Conservation (phyloP, 92 coral and sea anemone genomes). For the Micromussa lordhowensis region DNA sequence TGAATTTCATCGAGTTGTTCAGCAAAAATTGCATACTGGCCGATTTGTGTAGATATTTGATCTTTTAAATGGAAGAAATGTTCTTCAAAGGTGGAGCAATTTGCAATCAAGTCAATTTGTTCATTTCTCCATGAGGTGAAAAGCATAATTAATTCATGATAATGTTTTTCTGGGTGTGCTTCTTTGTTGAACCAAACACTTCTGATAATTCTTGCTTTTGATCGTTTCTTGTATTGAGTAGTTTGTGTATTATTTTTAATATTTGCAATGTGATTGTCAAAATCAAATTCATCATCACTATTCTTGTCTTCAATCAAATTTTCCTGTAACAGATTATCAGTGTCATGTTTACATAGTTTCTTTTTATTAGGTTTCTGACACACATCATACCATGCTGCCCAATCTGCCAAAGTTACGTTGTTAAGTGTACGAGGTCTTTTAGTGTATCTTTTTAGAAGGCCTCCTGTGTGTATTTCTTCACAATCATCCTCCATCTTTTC, state of each 20-base stretch:
- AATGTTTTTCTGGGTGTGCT: slow-evolving; percentile 34
- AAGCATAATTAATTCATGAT: slow-evolving; percentile 29
- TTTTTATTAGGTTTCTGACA: neutral
- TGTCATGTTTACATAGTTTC: neutral
- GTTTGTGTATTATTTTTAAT: too few relatives aligned
- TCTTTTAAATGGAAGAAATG: neutral
- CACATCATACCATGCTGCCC: slow-evolving; percentile 61
- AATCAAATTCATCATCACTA: slow-evolving; percentile 43
- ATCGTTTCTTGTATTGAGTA: slow-evolving; percentile 8
- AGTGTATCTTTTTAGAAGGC: slow-evolving; percentile 44
- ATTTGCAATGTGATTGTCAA: too few relatives aligned
- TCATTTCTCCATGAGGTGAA: slow-evolving; percentile 54
- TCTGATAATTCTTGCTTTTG: slow-evolving; percentile 32
- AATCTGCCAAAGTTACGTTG: slow-evolving; percentile 47
- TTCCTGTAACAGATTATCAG: slow-evolving; percentile 37
- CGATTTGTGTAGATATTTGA: too few relatives aligned
- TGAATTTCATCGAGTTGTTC: too few relatives aligned
- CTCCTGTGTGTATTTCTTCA: slow-evolving; percentile 55
- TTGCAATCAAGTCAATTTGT: neutral
- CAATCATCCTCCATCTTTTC: slow-evolving; percentile 47
- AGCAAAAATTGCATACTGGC: too few relatives aligned
- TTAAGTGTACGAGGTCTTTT: slow-evolving; percentile 30
- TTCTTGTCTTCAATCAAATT: neutral
- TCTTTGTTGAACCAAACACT: slow-evolving; percentile 56
- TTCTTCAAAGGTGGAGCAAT: too few relatives aligned